phyloP scores from a whole-genome alignment of 2,797 vertebrate species.

The Anolis apletophallus region DNA sequence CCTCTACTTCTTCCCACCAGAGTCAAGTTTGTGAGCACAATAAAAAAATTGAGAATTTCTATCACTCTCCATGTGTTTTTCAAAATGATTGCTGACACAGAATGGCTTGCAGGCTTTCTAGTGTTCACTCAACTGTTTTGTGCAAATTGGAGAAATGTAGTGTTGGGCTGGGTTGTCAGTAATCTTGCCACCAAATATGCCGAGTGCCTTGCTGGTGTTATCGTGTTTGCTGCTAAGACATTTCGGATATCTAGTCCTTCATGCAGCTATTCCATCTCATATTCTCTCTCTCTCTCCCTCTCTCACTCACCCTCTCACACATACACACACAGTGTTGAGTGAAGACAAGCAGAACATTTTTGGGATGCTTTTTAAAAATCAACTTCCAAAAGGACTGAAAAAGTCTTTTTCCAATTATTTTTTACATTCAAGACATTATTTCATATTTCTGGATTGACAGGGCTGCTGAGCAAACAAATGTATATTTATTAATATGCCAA shows the following conservation, averaged over 20 bases:
- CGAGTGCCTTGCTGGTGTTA: background rate
- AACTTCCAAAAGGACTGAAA: background rate
- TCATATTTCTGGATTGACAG: background rate
- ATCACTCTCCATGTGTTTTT: background rate
- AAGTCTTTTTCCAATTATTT: background rate
- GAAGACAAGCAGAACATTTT: background rate
- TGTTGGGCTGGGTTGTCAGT: background rate
- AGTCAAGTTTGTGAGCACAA: background rate
- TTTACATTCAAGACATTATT: background rate
- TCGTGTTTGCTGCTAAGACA: background rate
- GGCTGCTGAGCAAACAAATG: background rate
- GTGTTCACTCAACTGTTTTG: background rate
- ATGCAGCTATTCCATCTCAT: rapidly evolving
- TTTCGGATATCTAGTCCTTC: background rate
- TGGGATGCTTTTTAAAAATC: background rate
- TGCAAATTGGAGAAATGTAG: background rate
- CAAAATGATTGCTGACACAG: background rate
- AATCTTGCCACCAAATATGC: background rate
- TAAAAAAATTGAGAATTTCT: background rate
- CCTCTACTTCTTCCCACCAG: background rate
- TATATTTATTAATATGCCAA: background rate
- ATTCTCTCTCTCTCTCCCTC: no score
- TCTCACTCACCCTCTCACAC: no score
- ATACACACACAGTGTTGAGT: background rate
- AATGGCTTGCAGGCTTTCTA: background rate